Base-by-base conservation (phyloP, 1,140 invertebrate genomes). In the Macrotrachela quadricornifera region DNA sequence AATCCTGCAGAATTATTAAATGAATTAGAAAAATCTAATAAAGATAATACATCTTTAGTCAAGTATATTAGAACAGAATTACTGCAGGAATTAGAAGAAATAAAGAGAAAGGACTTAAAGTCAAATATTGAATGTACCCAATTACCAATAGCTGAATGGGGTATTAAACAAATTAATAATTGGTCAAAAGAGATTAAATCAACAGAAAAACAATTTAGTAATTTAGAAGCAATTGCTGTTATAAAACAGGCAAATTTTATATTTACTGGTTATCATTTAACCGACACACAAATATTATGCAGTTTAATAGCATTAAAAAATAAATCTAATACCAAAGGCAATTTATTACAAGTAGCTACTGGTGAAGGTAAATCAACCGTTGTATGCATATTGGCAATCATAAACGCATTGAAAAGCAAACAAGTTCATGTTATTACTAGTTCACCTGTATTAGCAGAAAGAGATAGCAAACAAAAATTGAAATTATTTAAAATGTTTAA, bases 351-450 rank as follows among this genome's bases (percentile, higher is more conserved):
- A 49, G 48, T 49, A 9, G 48, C 48, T 16, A 49, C 48, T 18
- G 48, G 48, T 13, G 48, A 49, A 41, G 48, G 48, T 18, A 49
- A 49, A 41, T 49, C 48, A 38, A 49, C 40, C 8, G 38, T 49
- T 49, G 48, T 49, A 3, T 49, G 48, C 48, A 49, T 49, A 2
- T 41, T 49, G 13, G 48, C 48, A 1, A 49, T 49, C 18, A 21
- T 49, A 18, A 38, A 41, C 12, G 48, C 48, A 16, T 41, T 49
- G 18, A 46, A 12, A 17, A 13, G 3, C 13, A 39, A 41, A 39
- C 16, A 37, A 37, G 48, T 49, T 9, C 10, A 49, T 41, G 36
- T 49, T 1, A 49, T 49, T 6, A 49, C 48, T 15, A 49, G 48
- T 41, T 49, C 48, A 18, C 36, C 48, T 12, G 48, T 49, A 16